phyloP scores from a whole-genome alignment of 2,888 invertebrate genomes.

The Heteromurus nitidus region DNA sequence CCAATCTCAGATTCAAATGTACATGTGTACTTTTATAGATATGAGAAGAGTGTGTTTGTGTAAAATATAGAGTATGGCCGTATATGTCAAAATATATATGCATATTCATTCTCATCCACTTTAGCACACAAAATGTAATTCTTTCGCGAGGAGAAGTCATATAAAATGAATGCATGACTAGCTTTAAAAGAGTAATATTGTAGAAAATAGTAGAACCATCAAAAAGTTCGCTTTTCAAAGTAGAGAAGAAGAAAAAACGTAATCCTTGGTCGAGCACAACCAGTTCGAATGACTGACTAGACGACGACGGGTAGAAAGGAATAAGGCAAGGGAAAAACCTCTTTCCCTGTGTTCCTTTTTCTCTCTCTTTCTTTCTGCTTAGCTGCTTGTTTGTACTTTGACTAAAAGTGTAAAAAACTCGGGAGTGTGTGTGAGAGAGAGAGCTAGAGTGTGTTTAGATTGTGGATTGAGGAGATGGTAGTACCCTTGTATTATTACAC shows the following conservation, averaged over 20 bases:
- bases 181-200: background rate
- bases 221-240: conserved; percentile 7
- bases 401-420: conserved; percentile 9
- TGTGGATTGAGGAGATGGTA: conserved; percentile 27
- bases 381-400: conserved; percentile 33
- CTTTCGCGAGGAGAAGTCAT: background rate
- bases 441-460: conserved; percentile 21
- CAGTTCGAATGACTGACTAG: too few relatives aligned
- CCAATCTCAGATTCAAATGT: background rate
- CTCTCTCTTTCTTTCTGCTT: conserved; percentile 2
- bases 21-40: background rate
- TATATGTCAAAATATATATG: background rate
- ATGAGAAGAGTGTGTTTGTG: background rate
- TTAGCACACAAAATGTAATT: background rate
- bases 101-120: background rate
- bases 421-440: background rate
- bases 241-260: background rate
- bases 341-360: background rate
- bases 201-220: background rate
- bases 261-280: background rate
- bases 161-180: conserved; percentile 6
- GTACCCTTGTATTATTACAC: background rate
- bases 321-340: background rate
- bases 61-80: too few relatives aligned
- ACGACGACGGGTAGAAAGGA: background rate